Evolutionary conservation across 2,888 invertebrate genomes (phyloP).

Genomic region (Galerucella nymphaeae): DNA sequence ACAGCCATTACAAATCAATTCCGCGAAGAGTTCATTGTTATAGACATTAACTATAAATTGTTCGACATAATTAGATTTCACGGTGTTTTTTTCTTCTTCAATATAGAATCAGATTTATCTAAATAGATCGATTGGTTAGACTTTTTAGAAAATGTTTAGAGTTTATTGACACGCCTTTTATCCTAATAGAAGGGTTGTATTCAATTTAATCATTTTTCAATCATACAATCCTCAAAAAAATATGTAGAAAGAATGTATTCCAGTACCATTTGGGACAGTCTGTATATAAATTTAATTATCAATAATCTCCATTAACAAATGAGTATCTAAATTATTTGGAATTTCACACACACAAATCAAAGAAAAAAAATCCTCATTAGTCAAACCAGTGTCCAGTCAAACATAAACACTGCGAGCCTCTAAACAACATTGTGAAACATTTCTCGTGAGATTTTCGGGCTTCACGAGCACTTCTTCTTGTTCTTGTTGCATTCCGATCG

Average conservation of each 20-base stretch:
- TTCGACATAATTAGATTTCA: slow-evolving; percentile 33
- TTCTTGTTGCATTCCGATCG: slow-evolving; percentile 32
- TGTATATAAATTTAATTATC: not conserved
- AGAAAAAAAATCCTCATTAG: slow-evolving; percentile 21
- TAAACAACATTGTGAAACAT: slow-evolving; percentile 10
- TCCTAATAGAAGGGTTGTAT: no score
- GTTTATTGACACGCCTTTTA: not conserved
- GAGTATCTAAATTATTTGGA: not conserved
- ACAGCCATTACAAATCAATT: slow-evolving; percentile 39
- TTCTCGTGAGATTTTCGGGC: slow-evolving; percentile 35
- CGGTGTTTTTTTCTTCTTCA: slow-evolving; percentile 5
- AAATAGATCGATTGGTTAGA: slow-evolving; percentile 11
- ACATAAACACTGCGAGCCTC: slow-evolving; percentile 16
- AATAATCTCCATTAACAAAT: not conserved
- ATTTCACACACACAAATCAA: slow-evolving; percentile 24
- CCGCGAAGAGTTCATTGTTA: slow-evolving; percentile 33
- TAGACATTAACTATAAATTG: slow-evolving; percentile 33
- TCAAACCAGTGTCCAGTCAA: slow-evolving; percentile 14
- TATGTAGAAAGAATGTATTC: no score
- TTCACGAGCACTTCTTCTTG: slow-evolving; percentile 12
- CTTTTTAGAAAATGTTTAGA: slow-evolving; percentile 7
- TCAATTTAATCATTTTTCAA: no score
- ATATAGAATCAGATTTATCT: slow-evolving; percentile 8
- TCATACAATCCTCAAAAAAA: no score
- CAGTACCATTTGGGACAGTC: not conserved